Evolutionary conservation across 2,113 vertebrate genomes (phyloP), one percentile per base, ranked within the genome.

Genomic region (Melanotaenia duboulayi): DNA sequence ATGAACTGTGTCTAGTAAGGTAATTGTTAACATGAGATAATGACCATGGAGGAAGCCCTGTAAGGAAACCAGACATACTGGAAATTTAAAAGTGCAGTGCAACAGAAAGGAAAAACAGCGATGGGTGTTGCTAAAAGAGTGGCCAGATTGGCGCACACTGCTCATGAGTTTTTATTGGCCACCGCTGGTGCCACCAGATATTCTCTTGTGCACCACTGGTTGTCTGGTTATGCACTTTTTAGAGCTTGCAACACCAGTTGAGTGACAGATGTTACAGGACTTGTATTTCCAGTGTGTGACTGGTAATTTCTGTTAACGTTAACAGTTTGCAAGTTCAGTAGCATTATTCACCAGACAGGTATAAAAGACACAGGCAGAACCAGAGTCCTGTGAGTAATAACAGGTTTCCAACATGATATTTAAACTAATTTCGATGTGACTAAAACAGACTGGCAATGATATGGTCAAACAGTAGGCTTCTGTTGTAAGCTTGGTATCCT

Each of bases 221-320:
- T 48, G 82, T 48, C 58, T 44, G 25, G 24, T 61, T 76, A 76
- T 76, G 73, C 83, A 55, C 24, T 82, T 28, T 49, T 82, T 77
- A 77, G 35, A 77, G 49, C 81, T 78, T 62, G 81, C 84, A 89
- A 81, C 78, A 77, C 80, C 75, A 85, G 80, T 73, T 59, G 24
- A 60, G 78, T 71, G 84, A 80, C 68, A 76, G 81, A 56, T 65
- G 74, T 87, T 75, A 54, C 48, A 50, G 16, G 37, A 66, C 69
- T 78, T 69, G 70, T 72, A 71, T 75, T 86, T 77, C 76, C 80
- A 57, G 80, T 64, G 71, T 57, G 69, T 51, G 54, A 55, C 74
- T 42, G 11, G 48, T 78, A 23, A 59, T 48, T 39, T 58, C 24
- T 20, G n/a, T 68, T 28, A 37, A 35, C 25, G 14, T 65, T 60